Conservation (phyloP, 2,113 vertebrate species). For the Scartelaos histophorus region DNA sequence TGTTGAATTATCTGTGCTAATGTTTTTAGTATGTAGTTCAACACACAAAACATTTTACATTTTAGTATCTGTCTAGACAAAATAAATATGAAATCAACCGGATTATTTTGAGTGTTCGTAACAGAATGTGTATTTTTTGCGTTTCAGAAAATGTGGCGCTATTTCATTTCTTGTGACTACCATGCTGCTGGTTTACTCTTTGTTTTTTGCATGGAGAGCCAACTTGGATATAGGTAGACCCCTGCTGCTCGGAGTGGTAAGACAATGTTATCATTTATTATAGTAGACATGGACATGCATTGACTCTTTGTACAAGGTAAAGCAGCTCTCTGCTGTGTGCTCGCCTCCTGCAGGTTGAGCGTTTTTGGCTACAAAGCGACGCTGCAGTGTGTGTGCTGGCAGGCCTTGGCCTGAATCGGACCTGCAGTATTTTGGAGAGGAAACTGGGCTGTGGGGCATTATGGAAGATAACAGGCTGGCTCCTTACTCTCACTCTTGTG, state of each 20-base stretch:
- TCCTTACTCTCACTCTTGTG: constrained; percentile 79
- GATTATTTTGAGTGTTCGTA: not conserved
- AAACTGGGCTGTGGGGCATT: constrained; percentile 54
- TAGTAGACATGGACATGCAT: not conserved
- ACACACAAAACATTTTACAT: not conserved
- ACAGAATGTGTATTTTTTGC: not conserved
- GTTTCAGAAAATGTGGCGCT: constrained; percentile 63
- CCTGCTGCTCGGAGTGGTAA: constrained; percentile 92
- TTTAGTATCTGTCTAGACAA: not conserved
- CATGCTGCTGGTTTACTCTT: constrained; percentile 89
- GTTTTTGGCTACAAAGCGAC: constrained; percentile 97
- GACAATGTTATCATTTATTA: constrained; percentile 36
- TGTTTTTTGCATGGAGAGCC: constrained; percentile 97
- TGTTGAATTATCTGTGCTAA: constrained; percentile 5
- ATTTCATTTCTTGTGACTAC: constrained; percentile 82
- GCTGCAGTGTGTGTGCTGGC: constrained; percentile 88
- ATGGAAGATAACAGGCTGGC: constrained; percentile 79
- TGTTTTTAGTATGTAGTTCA: constrained; percentile 10
- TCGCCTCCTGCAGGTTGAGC: constrained; percentile 83
- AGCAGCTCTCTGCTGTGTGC: not conserved
- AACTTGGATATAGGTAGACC: constrained; percentile 94
- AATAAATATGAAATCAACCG: not conserved
- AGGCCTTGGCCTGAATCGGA: constrained; percentile 81
- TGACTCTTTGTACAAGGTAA: not conserved
- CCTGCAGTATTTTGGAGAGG: constrained; percentile 61